Percentiles rank a stretch among this genome's conserved stretches.
Conservation (phyloP, 2,888 invertebrate species). For the Plutella xylostella region DNA sequence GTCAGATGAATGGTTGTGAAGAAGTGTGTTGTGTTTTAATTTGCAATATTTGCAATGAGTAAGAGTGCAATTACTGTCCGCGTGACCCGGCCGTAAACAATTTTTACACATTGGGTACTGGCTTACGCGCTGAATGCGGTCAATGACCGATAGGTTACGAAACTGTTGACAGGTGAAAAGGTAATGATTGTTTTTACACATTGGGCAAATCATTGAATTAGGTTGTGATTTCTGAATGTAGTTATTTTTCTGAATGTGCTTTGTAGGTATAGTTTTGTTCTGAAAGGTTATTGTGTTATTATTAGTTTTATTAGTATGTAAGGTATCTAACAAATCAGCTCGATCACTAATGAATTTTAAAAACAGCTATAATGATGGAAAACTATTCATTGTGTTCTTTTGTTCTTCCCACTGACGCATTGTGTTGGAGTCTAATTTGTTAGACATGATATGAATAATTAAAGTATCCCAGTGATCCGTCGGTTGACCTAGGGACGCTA, state of each 20-base stretch:
- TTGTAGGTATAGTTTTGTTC: too few species aligned
- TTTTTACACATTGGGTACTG: background rate
- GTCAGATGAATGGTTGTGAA: background rate
- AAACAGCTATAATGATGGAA: background rate
- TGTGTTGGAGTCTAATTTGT: background rate
- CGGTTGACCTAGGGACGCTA: background rate
- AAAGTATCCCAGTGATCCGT: constrained; percentile 4
- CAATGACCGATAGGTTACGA: background rate
- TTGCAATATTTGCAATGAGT: background rate
- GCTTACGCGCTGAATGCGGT: background rate
- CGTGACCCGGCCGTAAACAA: constrained; percentile 3
- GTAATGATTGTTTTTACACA: background rate
- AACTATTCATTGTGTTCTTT: background rate
- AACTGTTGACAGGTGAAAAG: background rate
- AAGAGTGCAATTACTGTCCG: background rate
- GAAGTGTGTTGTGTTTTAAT: background rate
- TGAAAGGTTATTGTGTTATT: background rate
- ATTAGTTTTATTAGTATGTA: background rate
- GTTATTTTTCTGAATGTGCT: too few species aligned
- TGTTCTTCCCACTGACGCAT: constrained; percentile 3
- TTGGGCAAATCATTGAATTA: too few species aligned
- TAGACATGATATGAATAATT: background rate
- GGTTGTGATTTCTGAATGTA: too few species aligned
- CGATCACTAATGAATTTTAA: background rate
- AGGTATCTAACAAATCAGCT: constrained; percentile 1